Evolutionary conservation across 2,797 vertebrate species (phyloP).

Genomic region (Falco biarmicus): DNA sequence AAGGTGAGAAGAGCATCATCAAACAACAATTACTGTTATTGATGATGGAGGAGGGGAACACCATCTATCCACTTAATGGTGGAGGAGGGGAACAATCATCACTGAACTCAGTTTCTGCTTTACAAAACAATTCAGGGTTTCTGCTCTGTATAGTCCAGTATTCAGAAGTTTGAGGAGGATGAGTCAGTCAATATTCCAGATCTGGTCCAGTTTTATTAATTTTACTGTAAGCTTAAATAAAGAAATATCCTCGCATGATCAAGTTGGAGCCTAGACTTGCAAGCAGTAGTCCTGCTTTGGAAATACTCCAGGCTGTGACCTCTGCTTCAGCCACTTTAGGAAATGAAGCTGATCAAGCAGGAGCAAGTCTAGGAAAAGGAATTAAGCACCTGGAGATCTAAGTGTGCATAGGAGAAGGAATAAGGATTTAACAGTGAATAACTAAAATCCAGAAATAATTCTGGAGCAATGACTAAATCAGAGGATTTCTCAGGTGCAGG

Average conservation of each 20-base stretch:
- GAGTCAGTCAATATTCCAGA: background rate
- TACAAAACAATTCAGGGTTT: background rate
- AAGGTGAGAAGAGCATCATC: background rate
- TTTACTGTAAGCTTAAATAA: constrained; percentile 1
- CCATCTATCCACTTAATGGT: background rate
- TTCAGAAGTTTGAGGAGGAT: background rate
- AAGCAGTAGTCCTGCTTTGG: background rate
- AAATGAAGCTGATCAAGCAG: background rate
- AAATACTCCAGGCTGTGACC: background rate
- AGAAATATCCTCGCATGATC: background rate
- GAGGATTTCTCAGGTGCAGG: background rate
- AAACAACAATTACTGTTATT: background rate
- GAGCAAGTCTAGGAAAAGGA: background rate
- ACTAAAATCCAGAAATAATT: constrained; percentile 7
- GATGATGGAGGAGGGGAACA: background rate
- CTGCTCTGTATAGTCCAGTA: background rate
- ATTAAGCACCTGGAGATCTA: background rate
- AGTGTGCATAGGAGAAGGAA: background rate
- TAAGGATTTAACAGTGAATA: background rate
- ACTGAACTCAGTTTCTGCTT: constrained; percentile 1
- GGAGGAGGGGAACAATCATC: background rate
- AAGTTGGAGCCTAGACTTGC: background rate
- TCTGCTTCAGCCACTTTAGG: background rate
- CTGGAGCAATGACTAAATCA: background rate
- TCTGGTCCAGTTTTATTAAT: background rate